Conservation (phyloP, 2,113 vertebrate species). For the Podarcis muralis region DNA sequence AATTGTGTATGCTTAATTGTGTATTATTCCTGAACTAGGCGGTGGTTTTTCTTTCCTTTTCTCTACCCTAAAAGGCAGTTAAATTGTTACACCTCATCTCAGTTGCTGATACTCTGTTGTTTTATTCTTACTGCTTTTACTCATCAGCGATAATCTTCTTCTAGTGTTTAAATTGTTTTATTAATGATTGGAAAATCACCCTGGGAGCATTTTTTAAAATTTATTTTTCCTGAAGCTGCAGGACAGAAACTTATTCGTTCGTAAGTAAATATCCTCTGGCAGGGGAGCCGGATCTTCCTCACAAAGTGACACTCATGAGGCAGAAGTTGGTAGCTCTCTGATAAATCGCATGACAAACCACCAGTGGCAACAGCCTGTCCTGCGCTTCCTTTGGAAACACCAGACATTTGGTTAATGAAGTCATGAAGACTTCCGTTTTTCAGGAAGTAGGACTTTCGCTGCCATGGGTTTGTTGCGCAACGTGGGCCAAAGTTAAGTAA, state of each 20-base stretch:
- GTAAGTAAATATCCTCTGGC: too few species aligned
- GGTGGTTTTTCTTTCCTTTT: neutral
- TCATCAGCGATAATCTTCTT: neutral
- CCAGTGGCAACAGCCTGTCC: too few species aligned
- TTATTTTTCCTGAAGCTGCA: neutral
- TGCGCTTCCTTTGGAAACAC: too few species aligned
- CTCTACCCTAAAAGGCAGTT: neutral
- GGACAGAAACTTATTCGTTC: too few species aligned
- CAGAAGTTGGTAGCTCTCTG: neutral
- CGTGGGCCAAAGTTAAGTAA: neutral
- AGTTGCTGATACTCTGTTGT: too few species aligned
- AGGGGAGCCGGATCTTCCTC: neutral
- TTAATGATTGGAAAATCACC: neutral
- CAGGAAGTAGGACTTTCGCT: neutral
- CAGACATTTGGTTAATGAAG: neutral
- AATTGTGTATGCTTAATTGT: too few species aligned
- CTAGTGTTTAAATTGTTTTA: too few species aligned
- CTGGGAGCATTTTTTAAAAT: neutral
- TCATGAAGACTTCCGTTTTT: neutral
- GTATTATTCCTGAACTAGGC: too few species aligned
- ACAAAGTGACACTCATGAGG: neutral
- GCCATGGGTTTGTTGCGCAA: neutral
- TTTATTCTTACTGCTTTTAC: too few species aligned
- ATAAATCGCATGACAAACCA: too few species aligned
- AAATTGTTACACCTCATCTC: neutral